Evolutionary conservation across 2,888 invertebrate species (phyloP), one percentile per base, ranked within the genome.

Genomic region (Phytoseiulus persimilis): DNA sequence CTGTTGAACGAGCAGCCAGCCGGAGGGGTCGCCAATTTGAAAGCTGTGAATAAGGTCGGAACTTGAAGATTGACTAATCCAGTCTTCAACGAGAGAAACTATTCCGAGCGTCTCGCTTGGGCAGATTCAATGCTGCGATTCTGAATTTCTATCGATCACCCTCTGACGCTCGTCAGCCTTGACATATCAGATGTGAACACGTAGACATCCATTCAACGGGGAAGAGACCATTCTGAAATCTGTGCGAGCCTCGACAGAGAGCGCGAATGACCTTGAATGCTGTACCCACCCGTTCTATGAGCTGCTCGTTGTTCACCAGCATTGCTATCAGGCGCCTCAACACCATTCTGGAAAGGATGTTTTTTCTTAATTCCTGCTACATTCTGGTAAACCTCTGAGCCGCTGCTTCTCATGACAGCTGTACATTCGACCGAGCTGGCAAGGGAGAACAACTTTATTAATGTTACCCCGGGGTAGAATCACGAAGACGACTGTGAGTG

Each of bases 231-330:
- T 65, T 28, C 65, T 28, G 18, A 65, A 28, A 28, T 14, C 14
- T 65, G 1, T 2, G 2, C 28, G 18, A 65, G 65, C 5, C 1
- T 65, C 65, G 28, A 14, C 65, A 18, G 5, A 65, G 28, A 65
- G 2, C 65, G 65, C 2, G 2, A 84, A 32, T 33, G 84, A 18
- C 84, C 32, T 32, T 31, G 84, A 31, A 84, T 11, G 32, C 87
- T 39, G 5, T 14, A 39, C 87, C 9, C 45, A 87, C 87, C 87
- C 23, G 32, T 32, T 87, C 87, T 39, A 87, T 87, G 87, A 87
- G 11, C 45, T 87, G 32, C 3, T 87, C 87, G 87, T 87, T 87
- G 87, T 87, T 87, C 32, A 87, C 87, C 0, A 87, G n/a, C 39
- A 39, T 33, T 18, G 33, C 39, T 6, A 87, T 28, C 28, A 87